Evolutionary conservation across 2,888 invertebrate genomes (phyloP).

Genomic region (Seira ritae): DNA sequence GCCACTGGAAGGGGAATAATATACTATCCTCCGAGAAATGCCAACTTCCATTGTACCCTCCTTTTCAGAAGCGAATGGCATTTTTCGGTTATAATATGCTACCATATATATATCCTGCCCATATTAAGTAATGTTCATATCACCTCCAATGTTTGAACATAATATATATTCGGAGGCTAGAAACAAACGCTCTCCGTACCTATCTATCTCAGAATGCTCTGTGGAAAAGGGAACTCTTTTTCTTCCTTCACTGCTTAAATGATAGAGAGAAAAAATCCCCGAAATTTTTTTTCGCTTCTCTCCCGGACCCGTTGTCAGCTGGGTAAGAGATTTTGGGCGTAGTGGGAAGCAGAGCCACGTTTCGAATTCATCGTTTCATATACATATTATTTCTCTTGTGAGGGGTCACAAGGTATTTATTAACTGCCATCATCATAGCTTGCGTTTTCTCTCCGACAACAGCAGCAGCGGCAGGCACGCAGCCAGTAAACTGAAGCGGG

Average conservation of each 20-base stretch:
- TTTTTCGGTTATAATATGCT: background rate
- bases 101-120: background rate
- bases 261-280: slow-evolving; percentile 49
- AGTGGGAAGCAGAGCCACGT: slow-evolving; percentile 54
- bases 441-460: too few relatives aligned
- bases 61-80: background rate
- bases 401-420: slow-evolving; percentile 47
- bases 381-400: slow-evolving; percentile 36
- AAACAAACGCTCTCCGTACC: background rate
- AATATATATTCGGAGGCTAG: too few relatives aligned
- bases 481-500: too few relatives aligned
- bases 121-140: too few relatives aligned
- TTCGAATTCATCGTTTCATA: slow-evolving; percentile 18
- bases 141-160: too few relatives aligned
- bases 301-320: slow-evolving; percentile 58
- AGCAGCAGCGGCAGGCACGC: too few relatives aligned
- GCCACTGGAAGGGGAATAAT: background rate
- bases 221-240: background rate
- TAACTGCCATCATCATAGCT: too few relatives aligned
- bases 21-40: background rate
- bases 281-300: slow-evolving; percentile 29
- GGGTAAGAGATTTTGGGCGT: slow-evolving; percentile 55
- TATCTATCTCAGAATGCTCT: background rate
- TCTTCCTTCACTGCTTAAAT: background rate
- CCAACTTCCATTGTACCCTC: background rate